Evolutionary conservation across 1,140 invertebrate species (phyloP).

Genomic region (Megalopta genalis): DNA sequence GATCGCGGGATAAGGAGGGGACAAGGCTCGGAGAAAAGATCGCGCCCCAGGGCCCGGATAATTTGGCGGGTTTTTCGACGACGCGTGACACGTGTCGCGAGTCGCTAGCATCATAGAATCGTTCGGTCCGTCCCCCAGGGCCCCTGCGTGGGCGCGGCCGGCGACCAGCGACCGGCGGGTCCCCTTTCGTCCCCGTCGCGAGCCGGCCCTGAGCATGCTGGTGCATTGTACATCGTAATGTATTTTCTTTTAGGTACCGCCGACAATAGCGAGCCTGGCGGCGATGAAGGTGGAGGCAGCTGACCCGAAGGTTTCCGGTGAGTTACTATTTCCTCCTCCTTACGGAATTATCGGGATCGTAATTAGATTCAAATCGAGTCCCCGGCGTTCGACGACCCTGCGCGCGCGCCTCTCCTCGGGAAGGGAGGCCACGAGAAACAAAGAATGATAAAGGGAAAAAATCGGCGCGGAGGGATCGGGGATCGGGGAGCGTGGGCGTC

Average conservation of each 20-base stretch:
- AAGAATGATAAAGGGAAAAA: conserved; percentile 18
- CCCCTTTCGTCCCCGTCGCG: conserved; percentile 37
- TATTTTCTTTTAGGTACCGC: conserved; percentile 75
- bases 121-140: neutral
- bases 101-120: conserved; percentile 18
- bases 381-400: conserved; percentile 66
- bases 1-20: neutral
- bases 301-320: conserved; percentile 79
- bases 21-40: neutral
- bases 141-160: conserved; percentile 47
- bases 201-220: conserved; percentile 60
- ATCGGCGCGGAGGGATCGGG: neutral
- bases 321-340: conserved; percentile 75
- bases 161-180: neutral
- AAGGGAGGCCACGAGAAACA: neutral
- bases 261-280: conserved; percentile 77
- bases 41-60: neutral
- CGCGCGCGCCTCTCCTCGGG: conserved; percentile 5
- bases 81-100: conserved; percentile 14
- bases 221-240: conserved; percentile 70
- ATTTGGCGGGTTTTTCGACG: conserved; percentile 36
- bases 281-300: conserved; percentile 78
- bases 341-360: conserved; percentile 69
- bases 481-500: conserved; percentile 3
- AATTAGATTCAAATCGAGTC: conserved; percentile 70